phyloP scores from a whole-genome alignment of 2,797 vertebrate species.

The Manis javanica region DNA sequence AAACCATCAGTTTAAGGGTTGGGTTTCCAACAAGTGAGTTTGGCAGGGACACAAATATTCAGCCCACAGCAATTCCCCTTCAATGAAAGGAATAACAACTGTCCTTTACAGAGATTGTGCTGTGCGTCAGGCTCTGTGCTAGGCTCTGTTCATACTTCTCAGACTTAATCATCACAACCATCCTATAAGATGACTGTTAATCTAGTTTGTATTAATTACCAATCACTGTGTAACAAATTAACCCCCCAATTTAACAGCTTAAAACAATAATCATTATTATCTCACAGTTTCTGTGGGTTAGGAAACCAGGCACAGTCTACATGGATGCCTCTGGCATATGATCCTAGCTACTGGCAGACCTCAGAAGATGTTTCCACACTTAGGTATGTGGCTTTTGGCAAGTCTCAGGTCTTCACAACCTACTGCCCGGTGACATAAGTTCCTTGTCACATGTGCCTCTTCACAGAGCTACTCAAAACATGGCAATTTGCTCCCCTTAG shows the following conservation, averaged over 20 bases:
- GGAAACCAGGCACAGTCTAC: neutral
- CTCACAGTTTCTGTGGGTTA: neutral
- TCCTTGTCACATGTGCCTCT: neutral
- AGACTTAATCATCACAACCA: neutral
- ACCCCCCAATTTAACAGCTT: neutral
- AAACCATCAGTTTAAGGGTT: neutral
- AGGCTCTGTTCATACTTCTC: neutral
- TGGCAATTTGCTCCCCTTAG: neutral
- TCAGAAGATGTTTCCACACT: neutral
- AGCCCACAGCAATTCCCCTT: neutral
- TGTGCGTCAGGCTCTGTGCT: neutral
- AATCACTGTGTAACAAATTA: neutral
- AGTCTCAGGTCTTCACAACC: neutral
- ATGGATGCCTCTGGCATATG: neutral
- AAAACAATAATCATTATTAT: neutral
- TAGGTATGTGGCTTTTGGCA: fast-evolving
- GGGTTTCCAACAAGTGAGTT: neutral
- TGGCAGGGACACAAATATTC: neutral
- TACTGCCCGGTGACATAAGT: neutral
- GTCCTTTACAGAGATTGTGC: neutral
- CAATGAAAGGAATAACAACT: neutral
- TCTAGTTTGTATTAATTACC: neutral
- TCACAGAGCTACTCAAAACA: neutral
- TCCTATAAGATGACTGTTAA: neutral
- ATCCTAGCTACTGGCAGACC: neutral